phyloP scores from a whole-genome alignment of 2,888 invertebrate species.

The Leptogaster cylindrica region DNA sequence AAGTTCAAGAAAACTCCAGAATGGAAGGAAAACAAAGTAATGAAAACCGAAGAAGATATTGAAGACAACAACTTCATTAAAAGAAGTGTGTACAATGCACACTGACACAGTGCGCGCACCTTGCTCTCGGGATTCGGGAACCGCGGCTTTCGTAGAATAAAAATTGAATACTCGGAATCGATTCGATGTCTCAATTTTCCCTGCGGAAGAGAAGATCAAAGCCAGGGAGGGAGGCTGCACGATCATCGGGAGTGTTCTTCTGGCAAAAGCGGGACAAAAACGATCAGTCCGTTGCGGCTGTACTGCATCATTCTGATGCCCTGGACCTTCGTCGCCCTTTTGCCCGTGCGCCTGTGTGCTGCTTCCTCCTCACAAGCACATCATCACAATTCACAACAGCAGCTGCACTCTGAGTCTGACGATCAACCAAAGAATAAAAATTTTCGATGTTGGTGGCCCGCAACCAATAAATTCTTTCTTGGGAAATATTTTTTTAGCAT shows the following conservation, averaged over 20 bases:
- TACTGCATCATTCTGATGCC: too few species aligned
- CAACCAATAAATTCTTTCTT: conserved; percentile 46
- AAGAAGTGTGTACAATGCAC: conserved; percentile 4
- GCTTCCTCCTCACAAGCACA: conserved; percentile 17
- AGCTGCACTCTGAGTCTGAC: conserved; percentile 36
- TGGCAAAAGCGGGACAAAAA: conserved; percentile 21
- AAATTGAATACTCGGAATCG: conserved; percentile 38
- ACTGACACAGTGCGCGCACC: conserved; percentile 31
- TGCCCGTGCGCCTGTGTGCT: conserved; percentile 23
- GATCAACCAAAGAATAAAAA: conserved; percentile 43
- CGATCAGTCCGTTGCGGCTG: conserved; percentile 17
- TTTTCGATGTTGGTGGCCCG: conserved; percentile 46
- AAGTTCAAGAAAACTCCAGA: conserved; percentile 17
- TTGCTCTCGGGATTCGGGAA: neutral
- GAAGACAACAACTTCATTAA: conserved; percentile 35
- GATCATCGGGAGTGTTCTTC: too few species aligned
- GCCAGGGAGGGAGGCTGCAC: conserved; percentile 1
- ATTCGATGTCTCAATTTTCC: conserved; percentile 37
- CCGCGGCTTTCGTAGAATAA: conserved; percentile 18
- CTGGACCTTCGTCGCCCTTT: too few species aligned
- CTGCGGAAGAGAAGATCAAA: conserved; percentile 29
- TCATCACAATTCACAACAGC: conserved; percentile 36
- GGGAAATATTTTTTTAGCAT: conserved; percentile 38
- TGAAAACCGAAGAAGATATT: conserved; percentile 16
- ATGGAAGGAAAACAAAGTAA: conserved; percentile 25